Base-by-base conservation (phyloP, 2,113 vertebrate species). In the Entomyzon cyanotis region DNA sequence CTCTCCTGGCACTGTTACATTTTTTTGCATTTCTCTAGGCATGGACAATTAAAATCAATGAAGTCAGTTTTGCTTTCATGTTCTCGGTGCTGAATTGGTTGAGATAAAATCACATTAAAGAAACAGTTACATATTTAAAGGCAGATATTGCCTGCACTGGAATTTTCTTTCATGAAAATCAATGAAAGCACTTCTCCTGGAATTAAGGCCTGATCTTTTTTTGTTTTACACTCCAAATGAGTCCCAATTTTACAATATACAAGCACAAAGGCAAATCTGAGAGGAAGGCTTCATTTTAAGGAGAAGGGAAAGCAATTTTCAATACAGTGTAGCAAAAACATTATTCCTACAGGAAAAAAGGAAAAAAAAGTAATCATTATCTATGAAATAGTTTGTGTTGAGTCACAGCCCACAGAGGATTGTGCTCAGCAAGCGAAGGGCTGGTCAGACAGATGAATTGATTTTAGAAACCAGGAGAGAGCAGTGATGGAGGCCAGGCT, bases 91-190 rank as follows among this genome's bases (percentile, higher is more conserved):
- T 74, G 90, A 95, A 96, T 56, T 3, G 19, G 88, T 92, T 21
- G 71, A 94, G 95, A 96, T 96, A 95, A 95, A 95, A 96, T 97
- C 94, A 71, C 76, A 88, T 96, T 94, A 96, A 80, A 86, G 93
- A 75, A 94, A 83, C 71, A 89, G 95, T 55, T 93, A 90, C 77
- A 81, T 84, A 90, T 93, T 88, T 87, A 86, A 95, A 89, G 68
- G 52, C 93, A 93, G 79, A 90, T 89, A 90, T 56, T 93, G 92
- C 62, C 88, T 90, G 76, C 64, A 56, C 73, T 75, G 83, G 90
- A 96, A 93, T 95, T 92, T 94, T 96, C 94, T 95, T 86, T 87
- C 83, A 84, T 22, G 7, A 73, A 94, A 95, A 96, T 94, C 96
- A 92, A 93, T 92, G 79, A 76, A 96, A 96, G 82, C 85, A 60